Evolutionary conservation across 2,888 invertebrate genomes (phyloP).

Genomic region (Megamerina dolium): DNA sequence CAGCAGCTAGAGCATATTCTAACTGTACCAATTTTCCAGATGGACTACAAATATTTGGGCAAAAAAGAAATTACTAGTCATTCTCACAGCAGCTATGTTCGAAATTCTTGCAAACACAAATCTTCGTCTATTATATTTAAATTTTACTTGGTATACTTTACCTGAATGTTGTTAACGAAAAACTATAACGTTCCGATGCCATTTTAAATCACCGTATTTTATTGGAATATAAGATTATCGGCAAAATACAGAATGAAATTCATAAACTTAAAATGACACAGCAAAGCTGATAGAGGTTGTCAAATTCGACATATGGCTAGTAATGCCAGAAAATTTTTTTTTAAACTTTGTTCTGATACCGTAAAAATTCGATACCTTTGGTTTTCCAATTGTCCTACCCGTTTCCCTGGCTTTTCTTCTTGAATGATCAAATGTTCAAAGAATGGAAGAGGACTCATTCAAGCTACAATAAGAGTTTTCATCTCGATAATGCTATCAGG

Average conservation of each 20-base stretch:
- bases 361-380: too few species aligned
- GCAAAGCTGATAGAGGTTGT: slow-evolving; percentile 26
- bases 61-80: slow-evolving; percentile 28
- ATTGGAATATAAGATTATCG: neutral
- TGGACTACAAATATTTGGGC: slow-evolving; percentile 61
- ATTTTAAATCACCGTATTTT: slow-evolving; percentile 49
- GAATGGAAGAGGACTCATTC: too few species aligned
- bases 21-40: slow-evolving; percentile 99
- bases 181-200: slow-evolving; percentile 95
- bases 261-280: slow-evolving; percentile 37
- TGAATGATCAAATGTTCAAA: too few species aligned
- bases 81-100: slow-evolving; percentile 28
- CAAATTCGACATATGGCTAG: too few species aligned
- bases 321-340: too few species aligned
- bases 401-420: too few species aligned
- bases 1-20: slow-evolving; percentile 98
- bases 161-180: slow-evolving; percentile 78
- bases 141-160: slow-evolving; percentile 34
- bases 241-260: slow-evolving; percentile 3
- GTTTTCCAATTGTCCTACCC: neutral
- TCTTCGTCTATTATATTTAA: neutral
- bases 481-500: too few species aligned
- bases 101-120: too few species aligned
- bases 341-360: too few species aligned
- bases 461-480: too few species aligned